Evolutionary conservation across 2,888 invertebrate genomes (phyloP), one percentile per base, ranked within the genome.

Genomic region (Athalia rosae): DNA sequence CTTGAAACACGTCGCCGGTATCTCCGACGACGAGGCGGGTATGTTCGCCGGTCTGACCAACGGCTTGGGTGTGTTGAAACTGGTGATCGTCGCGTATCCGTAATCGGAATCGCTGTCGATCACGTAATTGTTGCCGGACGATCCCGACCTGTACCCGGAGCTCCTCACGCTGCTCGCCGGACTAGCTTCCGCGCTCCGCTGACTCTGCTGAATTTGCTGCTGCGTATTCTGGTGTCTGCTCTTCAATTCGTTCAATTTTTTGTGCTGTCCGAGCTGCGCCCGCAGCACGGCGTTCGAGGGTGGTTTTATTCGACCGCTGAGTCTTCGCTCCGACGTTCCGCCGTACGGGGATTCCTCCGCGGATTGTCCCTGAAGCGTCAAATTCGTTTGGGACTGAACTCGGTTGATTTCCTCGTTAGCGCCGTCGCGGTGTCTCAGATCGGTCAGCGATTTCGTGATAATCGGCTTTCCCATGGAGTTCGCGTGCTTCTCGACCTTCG

Each of bases 51-150:
- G 76, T 4, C 82, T 77, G 4, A 74, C 79, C 77, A 79, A 84
- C 71, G 91, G 92, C 83, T 92, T 92, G 41, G 93, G 93, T 1
- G 93, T 93, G 76, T 93, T 92, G 56, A 92, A 89, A 78, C 92
- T 91, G 3, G 92, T 92, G 78, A 94, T 93, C 8, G 93, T 93
- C 0, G 92, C 91, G 85, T 94, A 94, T 41, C 92, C 92, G 82
- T 92, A 92, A 82, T 93, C 93, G 15, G 92, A 93, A 82, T 93
- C 93, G 61, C 84, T 88, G 77, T 86, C 87, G 4, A 84, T 78
- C 5, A 80, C 77, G 50, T 83, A 86, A 62, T 80, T 83, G n/a
- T 90, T 90, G 83, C 91, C 92, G 0, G 93, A 92, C 82, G 91
- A 90, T 47, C 90, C 89, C 0, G 93, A 92, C 82, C 91, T 90